These are phyloP conservation scores for Esperia sulphurella DNA, from an alignment of 2,888 invertebrate species.

Conservation along the genomic window DNA sequence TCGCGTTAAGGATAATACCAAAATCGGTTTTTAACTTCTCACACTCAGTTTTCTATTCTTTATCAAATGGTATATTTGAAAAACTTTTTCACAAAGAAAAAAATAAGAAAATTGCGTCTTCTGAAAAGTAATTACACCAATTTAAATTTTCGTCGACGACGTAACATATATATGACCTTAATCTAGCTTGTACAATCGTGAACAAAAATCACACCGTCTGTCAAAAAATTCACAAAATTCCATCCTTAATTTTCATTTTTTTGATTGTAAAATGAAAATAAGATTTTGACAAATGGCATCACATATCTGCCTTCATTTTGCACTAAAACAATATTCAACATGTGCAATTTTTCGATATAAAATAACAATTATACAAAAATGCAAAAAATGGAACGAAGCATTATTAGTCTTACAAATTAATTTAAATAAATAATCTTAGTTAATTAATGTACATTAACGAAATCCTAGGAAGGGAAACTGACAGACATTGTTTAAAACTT, in stretches of 20 bases:
- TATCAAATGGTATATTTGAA: too few relatives aligned
- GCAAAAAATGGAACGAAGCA: constrained; percentile 73
- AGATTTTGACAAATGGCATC: constrained; percentile 20
- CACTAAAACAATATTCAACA: constrained; percentile 62
- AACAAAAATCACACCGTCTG: constrained; percentile 29
- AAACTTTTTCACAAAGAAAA: too few relatives aligned
- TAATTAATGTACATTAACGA: constrained; percentile 57
- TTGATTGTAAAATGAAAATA: constrained; percentile 5
- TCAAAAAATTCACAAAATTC: constrained; percentile 16
- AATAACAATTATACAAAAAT: constrained; percentile 75
- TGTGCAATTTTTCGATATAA: constrained; percentile 60
- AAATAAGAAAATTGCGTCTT: too few relatives aligned
- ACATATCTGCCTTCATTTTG: constrained; percentile 15
- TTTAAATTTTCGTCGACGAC: too few relatives aligned
- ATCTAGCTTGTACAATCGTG: constrained; percentile 32
- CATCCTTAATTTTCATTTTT: constrained; percentile 8
- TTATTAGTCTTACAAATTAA: constrained; percentile 41
- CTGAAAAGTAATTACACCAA: too few relatives aligned
- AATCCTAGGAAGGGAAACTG: constrained; percentile 62
- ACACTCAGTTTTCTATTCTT: too few relatives aligned
- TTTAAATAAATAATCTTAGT: constrained; percentile 60
- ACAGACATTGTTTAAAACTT: constrained; percentile 1
- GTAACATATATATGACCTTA: constrained; percentile 30
- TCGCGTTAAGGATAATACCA: too few relatives aligned
- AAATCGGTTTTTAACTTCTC: too few relatives aligned